Evolutionary conservation across 2,797 vertebrate genomes (phyloP), one percentile per base, ranked within the genome.

Genomic region (Sebastes matsubarae): DNA sequence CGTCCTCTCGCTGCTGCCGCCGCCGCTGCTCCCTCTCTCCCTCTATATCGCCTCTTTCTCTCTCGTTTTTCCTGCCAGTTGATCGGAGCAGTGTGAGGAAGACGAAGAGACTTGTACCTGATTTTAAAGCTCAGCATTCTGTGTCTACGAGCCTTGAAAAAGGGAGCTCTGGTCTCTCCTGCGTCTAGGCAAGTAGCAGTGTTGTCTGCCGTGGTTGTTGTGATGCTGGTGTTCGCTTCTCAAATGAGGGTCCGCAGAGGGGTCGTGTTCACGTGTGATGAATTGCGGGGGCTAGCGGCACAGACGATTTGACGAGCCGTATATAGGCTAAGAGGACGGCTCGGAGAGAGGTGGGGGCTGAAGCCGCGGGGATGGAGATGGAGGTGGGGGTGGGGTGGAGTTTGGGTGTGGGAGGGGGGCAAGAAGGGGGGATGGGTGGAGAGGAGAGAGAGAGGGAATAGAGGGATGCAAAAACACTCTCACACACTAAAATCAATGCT

Each of bases 131-230:
- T 79, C 69, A 68, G 74, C 83, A 16, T 63, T 89, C 68, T 83
- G 42, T 65, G 60, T 80, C 87, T 58, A 12, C 70, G 6, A 79
- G 79, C 61, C 36, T 71, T 59, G 60, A 75, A 69, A 63, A 77
- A 50, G 78, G 72, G 75, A 84, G 70, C 80, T 81, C 25, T 70
- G 75, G 75, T 85, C 73, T 87, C 63, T 79, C 80, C 88, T 87
- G 81, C 93, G 93, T 87, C 85, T 93, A 97, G 97, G 96, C 96
- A 97, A 97, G 97, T 97, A 94, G 90, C 87, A 90, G 89, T 4
- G 78, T 90, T 94, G 92, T 80, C 79, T 82, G 84, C 87, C 66
- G 89, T 76, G 54, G 42, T 73, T 77, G 67, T 58, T 84, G 67
- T 77, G 80, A 80, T 83, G 78, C 60, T 54, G 67, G 74, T 65